These are phyloP conservation scores for Forbesichthys agassizii DNA, from an alignment of 2,113 vertebrate species.

Conservation along the genomic window DNA sequence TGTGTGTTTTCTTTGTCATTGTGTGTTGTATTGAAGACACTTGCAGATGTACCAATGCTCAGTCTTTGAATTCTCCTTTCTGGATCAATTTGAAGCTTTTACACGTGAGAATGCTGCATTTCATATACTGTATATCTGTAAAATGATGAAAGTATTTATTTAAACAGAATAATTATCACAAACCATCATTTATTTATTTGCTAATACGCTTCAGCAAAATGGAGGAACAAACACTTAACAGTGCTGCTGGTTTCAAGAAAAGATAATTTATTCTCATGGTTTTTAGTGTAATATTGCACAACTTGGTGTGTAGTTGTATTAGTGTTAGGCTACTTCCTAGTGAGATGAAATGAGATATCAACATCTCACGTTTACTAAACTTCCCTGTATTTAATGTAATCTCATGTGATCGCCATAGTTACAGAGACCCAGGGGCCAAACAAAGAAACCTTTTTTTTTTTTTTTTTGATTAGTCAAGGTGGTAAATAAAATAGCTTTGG, in stretches of 20 bases:
- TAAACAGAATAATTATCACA: constrained; percentile 51
- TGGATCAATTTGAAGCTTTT: constrained; percentile 15
- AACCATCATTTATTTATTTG: constrained; percentile 40
- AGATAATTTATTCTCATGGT: constrained; percentile 53
- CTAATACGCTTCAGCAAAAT: constrained; percentile 47
- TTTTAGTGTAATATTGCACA: constrained; percentile 49
- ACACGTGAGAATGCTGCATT: not conserved
- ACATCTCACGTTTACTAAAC: constrained; percentile 38
- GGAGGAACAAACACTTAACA: constrained; percentile 39
- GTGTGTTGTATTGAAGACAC: constrained; percentile 16
- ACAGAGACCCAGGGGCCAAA: constrained; percentile 27
- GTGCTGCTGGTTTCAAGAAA: constrained; percentile 54
- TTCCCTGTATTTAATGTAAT: constrained; percentile 35
- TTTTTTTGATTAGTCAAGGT: constrained; percentile 22
- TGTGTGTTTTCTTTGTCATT: not conserved
- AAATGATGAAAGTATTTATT: constrained; percentile 52
- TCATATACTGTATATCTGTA: constrained; percentile 54
- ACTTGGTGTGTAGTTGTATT: constrained; percentile 56
- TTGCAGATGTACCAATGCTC: constrained; percentile 26
- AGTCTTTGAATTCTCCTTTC: constrained; percentile 22
- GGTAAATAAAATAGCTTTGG: constrained; percentile 50
- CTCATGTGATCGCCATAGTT: not conserved
- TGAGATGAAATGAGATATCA: constrained; percentile 13
- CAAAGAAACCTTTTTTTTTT: constrained; percentile 43
- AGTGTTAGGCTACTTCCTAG: constrained; percentile 29